Base-by-base conservation (phyloP, 2,797 vertebrate genomes). In the Helostoma temminkii region DNA sequence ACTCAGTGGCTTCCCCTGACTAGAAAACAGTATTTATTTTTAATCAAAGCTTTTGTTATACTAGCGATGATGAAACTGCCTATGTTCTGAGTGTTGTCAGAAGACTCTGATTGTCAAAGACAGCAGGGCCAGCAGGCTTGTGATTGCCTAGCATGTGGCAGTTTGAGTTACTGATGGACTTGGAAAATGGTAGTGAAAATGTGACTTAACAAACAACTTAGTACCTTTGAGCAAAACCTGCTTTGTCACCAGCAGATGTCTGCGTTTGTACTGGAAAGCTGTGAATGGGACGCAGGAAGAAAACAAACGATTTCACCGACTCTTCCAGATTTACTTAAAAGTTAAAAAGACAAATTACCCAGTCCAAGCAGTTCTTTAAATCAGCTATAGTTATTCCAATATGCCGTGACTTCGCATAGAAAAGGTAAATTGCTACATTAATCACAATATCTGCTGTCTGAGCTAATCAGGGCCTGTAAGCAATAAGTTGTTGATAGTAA, bases 1-100 rank as follows among this genome's bases (percentile, higher is more conserved):
- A 62, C 52, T 68, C 21, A 37, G 2, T 41, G n/a, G 28, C 3
- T 70, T 74, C 28, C 59, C 49, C 22, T 41, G 26, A 25, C 47
- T 41, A 58, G 11, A 69, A 80, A 74, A 72, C 24, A 32, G 14
- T 10, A 81, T 88, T 70, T 71, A 81, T 80, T 76, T 82, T 88
- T 85, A 79, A 86, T 89, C 72, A 84, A 81, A 86, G 70, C 45
- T 53, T 68, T 78, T 76, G 59, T 78, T 58, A 22, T 45, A 65
- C n/a, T 10, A 42, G 42, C 36, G 43, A 66, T 75, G 58, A 76
- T 83, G 73, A 84, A 79, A 81, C 22, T 62, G 52, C 36, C 42
- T 43, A 19, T 2, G 12, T 74, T 42, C 24, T 67, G 25, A n/a
- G 4, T 62, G 61, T 41, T 73, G 62, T 72, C 53, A 66, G 10